Percentiles rank a stretch among this genome's conserved stretches.
phyloP scores from a whole-genome alignment of 2,797 vertebrate genomes.

The Molossus molossus region DNA sequence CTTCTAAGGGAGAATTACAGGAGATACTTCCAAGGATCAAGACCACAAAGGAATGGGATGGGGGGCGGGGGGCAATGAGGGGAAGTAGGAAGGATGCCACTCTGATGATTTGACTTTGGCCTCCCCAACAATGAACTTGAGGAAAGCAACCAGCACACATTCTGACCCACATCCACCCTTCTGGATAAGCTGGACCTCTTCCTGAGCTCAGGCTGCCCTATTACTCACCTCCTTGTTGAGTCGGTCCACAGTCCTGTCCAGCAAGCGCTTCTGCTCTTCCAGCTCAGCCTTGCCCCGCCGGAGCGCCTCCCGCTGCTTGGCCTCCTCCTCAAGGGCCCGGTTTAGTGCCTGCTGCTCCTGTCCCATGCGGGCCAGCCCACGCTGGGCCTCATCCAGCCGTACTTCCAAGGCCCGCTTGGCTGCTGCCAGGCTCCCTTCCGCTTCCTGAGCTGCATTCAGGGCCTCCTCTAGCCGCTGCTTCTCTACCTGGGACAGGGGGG shows the following conservation, averaged over 20 bases:
- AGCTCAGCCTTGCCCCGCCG: constrained; percentile 93
- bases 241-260: constrained; percentile 94
- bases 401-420: constrained; percentile 92
- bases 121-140: neutral
- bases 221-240: constrained; percentile 94
- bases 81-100: neutral
- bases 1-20: neutral
- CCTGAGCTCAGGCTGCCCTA: neutral
- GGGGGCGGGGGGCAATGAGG: neutral
- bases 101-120: neutral
- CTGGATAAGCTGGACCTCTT: neutral
- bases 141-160: neutral
- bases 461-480: constrained; percentile 92
- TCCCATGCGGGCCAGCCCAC: constrained; percentile 88
- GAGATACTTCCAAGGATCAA: constrained; percentile 22
- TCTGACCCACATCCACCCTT: neutral
- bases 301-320: constrained; percentile 93
- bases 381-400: constrained; percentile 94
- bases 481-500: constrained; percentile 81
- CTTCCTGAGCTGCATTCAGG: constrained; percentile 86
- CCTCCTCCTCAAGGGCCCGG: constrained; percentile 92
- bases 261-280: constrained; percentile 96
- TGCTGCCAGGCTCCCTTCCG: constrained; percentile 92
- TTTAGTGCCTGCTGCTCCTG: constrained; percentile 94
- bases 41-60: neutral